Base-by-base conservation (phyloP, 1,140 invertebrate genomes). In the Hestina assimilis region DNA sequence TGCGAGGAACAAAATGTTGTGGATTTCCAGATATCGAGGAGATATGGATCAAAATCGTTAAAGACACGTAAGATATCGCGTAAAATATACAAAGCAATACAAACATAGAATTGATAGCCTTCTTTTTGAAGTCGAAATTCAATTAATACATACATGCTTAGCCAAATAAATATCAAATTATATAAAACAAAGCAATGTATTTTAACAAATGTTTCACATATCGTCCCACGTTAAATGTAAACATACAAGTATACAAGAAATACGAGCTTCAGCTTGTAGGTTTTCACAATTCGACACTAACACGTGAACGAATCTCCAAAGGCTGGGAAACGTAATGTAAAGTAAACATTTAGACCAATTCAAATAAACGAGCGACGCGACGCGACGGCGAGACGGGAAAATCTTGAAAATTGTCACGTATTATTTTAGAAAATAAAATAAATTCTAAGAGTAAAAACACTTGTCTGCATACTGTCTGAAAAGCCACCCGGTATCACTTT, bases 221-320 rank as follows among this genome's bases (percentile, higher is more conserved):
- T 35, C 29, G 31, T 48, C 46, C 46, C 31, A 48, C 46, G 29
- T 35, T 3, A 48, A 48, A 38, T 20, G 31, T 5, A 23, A 43
- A 24, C 23, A 24, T 43, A 43, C 23, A 48, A 48, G 24, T 38
- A 33, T 6, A 19, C 17, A 40, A 51, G 47, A 51, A 51, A 38
- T 51, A 40, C 20, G 47, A 51, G 21, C 33, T 11, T 12, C 38
- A 19, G n/a, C 29, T 48, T 33, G 33, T 40, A 38, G 11, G 46
- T 50, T 50, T 50, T 50, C 46, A 28, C 28, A 21, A 20, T 4
- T 21, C 31, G 46, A 33, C n/a, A 17, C 15, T 20, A 20, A 38
- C 33, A 38, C 29, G 17, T 12, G 15, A 31, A 50, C 46, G 21
- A 38, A 33, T 38, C 20, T 29, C 46, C 46, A 29, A 33, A 38